phyloP scores from a whole-genome alignment of 2,888 invertebrate genomes.

The Teleogryllus oceanicus region DNA sequence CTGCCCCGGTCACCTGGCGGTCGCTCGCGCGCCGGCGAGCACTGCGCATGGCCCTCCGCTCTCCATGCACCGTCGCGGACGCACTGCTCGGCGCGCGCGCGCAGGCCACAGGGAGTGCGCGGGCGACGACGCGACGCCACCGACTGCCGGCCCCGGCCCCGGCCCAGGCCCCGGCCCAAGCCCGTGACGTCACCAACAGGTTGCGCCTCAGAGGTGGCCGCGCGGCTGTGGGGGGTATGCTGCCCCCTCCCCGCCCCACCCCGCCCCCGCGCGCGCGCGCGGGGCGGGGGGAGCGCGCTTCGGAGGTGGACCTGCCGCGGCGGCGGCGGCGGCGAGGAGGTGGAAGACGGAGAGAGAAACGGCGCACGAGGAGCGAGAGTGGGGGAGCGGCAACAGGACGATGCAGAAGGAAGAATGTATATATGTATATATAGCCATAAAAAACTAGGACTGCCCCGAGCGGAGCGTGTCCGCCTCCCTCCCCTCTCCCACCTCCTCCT shows the following conservation, averaged over 20 bases:
- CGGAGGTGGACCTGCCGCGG: too few relatives aligned
- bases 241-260: background rate
- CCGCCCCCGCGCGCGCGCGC: background rate
- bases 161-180: constrained; percentile 11
- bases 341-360: background rate
- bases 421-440: background rate
- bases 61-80: background rate
- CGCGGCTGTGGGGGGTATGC: constrained; percentile 36
- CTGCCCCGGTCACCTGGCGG: too few relatives aligned
- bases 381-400: background rate
- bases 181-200: constrained; percentile 37
- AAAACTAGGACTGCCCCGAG: background rate
- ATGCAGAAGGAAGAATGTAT: background rate
- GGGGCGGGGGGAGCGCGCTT: constrained; percentile 3
- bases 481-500: background rate
- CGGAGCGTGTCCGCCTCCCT: background rate
- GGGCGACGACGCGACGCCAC: background rate
- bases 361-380: background rate
- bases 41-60: background rate
- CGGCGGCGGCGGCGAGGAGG: too few relatives aligned
- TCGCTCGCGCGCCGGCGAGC: background rate
- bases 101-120: background rate
- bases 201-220: constrained; percentile 37
- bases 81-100: background rate
- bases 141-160: constrained; percentile 23